These are phyloP conservation scores for Nymphalis io DNA, from an alignment of 1,140 invertebrate genomes.

Conservation along the genomic window DNA sequence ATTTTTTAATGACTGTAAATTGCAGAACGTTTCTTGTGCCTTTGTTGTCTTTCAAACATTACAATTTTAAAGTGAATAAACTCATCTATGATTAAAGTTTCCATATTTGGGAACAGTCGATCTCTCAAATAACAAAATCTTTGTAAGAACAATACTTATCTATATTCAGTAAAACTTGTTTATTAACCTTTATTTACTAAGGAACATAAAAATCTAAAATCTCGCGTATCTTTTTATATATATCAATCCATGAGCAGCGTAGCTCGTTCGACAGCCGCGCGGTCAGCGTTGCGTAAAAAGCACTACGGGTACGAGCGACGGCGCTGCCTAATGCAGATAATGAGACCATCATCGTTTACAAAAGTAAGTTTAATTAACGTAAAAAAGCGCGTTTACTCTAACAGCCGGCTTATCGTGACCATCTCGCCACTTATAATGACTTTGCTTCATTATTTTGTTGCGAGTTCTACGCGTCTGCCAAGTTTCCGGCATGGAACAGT, in stretches of 20 bases:
- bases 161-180: too few species aligned
- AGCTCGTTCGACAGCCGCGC: slow-evolving; percentile 21
- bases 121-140: too few species aligned
- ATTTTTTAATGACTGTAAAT: too few species aligned
- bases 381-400: slow-evolving; percentile 77
- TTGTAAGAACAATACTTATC: too few species aligned
- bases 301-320: slow-evolving; percentile 43
- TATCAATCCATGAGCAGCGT: slow-evolving; percentile 5
- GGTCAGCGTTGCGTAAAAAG: slow-evolving; percentile 59
- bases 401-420: slow-evolving; percentile 64
- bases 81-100: too few species aligned
- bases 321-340: slow-evolving; percentile 61
- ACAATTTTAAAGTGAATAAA: too few species aligned
- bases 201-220: background rate
- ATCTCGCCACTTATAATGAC: slow-evolving; percentile 75
- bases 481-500: slow-evolving; percentile 68
- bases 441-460: slow-evolving; percentile 78
- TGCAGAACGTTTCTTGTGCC: too few species aligned
- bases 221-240: slow-evolving; percentile 1
- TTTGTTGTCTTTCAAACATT: too few species aligned
- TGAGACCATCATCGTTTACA: slow-evolving; percentile 75
- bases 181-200: too few species aligned
- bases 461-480: slow-evolving; percentile 57
- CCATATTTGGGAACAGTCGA: too few species aligned
- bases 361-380: slow-evolving; percentile 79